Evolutionary conservation across 2,797 vertebrate genomes (phyloP).

Genomic region (Sebastes taczanowskii): DNA sequence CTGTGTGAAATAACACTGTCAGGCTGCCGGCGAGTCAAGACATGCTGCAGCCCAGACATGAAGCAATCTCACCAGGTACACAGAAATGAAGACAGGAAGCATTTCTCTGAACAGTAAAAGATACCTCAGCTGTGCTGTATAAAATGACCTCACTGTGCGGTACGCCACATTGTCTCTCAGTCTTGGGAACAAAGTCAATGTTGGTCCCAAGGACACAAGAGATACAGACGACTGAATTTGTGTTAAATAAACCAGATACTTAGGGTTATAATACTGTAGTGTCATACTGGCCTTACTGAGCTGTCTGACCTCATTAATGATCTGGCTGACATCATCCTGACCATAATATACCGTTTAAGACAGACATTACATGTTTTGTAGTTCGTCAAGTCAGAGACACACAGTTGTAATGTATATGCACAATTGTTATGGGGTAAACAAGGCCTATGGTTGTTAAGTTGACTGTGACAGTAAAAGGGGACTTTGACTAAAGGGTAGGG

Average conservation of each 20-base stretch:
- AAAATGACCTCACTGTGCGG: conserved; percentile 34
- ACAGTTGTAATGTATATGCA: background rate
- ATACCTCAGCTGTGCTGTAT: conserved; percentile 7
- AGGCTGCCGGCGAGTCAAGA: conserved; percentile 41
- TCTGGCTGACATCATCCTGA: background rate
- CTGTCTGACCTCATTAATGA: background rate
- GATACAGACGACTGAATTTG: background rate
- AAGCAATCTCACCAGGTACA: conserved; percentile 37
- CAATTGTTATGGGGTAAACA: background rate
- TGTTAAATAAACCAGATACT: background rate
- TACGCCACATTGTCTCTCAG: background rate
- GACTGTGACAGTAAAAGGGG: background rate
- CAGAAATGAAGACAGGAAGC: conserved; percentile 2
- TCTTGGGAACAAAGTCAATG: background rate
- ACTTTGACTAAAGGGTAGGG: conserved; percentile 38
- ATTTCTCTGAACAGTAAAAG: background rate
- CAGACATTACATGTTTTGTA: background rate
- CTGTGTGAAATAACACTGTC: conserved; percentile 32
- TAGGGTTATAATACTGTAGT: background rate
- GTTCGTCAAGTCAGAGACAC: background rate
- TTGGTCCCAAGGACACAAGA: background rate
- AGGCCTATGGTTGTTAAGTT: background rate
- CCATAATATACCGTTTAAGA: background rate
- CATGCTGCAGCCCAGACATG: conserved; percentile 25
- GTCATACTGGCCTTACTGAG: background rate